Conservation (phyloP, 2,888 invertebrate genomes). For the Calephelis perditalis region DNA sequence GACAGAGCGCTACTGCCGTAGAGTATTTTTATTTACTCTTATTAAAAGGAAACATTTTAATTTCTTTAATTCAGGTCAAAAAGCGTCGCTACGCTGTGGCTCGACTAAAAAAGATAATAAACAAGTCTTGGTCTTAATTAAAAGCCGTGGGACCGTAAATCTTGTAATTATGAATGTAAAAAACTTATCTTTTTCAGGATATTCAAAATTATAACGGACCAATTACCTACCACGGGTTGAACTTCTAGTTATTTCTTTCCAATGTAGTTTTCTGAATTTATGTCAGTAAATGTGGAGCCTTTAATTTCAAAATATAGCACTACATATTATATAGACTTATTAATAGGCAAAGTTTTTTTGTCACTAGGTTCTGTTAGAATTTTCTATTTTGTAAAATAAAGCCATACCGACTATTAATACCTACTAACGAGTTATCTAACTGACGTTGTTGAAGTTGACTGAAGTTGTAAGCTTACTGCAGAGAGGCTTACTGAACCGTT, state of each 20-base stretch:
- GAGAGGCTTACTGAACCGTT: no score
- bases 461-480: no score
- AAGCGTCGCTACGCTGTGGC: constrained; percentile 19
- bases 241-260: constrained; percentile 16
- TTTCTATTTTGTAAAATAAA: no score
- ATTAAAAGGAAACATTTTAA: constrained; percentile 35
- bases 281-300: no score
- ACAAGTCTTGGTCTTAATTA: constrained; percentile 53
- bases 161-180: constrained; percentile 43
- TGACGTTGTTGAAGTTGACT: no score
- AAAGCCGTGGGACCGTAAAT: constrained; percentile 50
- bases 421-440: no score
- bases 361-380: no score
- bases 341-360: no score
- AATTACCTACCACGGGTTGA: constrained; percentile 4
- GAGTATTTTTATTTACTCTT: constrained; percentile 26
- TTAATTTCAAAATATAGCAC: no score
- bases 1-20: background rate
- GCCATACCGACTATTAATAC: no score
- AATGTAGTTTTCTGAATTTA: background rate
- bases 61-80: constrained; percentile 34
- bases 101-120: constrained; percentile 47
- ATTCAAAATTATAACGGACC: constrained; percentile 2
- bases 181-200: constrained; percentile 9
- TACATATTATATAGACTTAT: no score